Evolutionary conservation across 92 coral and sea anemone species (phyloP), one percentile per base, ranked within the genome.

Genomic region (Palythoa heliodiscus): DNA sequence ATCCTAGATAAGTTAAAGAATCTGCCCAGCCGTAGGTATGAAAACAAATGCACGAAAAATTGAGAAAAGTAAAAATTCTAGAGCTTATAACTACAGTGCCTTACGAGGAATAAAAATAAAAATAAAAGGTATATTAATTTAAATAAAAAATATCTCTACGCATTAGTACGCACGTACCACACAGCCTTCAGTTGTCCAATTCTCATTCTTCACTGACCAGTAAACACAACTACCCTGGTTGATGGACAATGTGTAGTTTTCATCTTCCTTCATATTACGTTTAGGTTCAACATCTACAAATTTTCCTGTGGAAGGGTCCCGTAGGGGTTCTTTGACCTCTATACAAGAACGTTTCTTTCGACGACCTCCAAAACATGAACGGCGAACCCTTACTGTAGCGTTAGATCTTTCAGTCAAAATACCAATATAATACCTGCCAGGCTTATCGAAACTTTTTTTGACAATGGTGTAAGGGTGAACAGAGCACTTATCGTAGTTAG

Each of bases 141-240:
- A 1, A 5, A 43, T 43, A 8, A 43, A 43, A 43, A 5, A 43
- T 8, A 43, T 43, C 9, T 43, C 50, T 43, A 43, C 3, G 9
- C 50, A 43, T 43, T 43, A 43, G 50, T 43, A 43, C 7, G 7
- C 10, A 63, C 88, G 67, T 78, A 87, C 89, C 75, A 54, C 40
- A 25, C 89, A 87, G 17, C 89, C 89, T 16, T 87, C 82, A 16
- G 89, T 87, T 20, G 78, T 87, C 90, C 90, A 87, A 37, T 17
- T 87, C 43, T 87, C 66, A 4, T 39, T 71, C 15, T 25, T 14
- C 35, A 48, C 80, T 52, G 19, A 22, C 90, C 90, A 87, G 66
- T 87, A 82, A 24, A 87, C 87, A 11, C 90, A 82, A 68, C 90
- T 87, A 4, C 75, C 90, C 52, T 47, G 73, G 16, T 47, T 16